Conservation (phyloP, 2,797 vertebrate genomes). For the Ptychobarbus kaznakovi region DNA sequence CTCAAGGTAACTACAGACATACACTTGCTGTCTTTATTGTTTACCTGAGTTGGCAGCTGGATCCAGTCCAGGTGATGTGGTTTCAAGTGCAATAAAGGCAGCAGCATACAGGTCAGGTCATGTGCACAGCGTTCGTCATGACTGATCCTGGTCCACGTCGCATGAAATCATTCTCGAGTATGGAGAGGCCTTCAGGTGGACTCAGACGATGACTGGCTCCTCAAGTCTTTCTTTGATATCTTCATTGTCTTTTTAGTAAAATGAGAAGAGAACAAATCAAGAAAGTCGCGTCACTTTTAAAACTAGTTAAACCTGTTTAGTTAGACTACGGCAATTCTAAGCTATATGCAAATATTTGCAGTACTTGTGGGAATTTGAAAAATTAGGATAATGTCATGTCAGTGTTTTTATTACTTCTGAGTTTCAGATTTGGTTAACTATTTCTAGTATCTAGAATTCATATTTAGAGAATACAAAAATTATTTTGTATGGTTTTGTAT, state of each 20-base stretch:
- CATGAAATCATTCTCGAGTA: background rate
- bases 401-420: background rate
- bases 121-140: background rate
- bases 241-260: conserved; percentile 25
- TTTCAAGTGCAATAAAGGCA: conserved; percentile 1
- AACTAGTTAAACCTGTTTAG: conserved; percentile 39
- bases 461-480: background rate
- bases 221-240: conserved; percentile 9
- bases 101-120: background rate
- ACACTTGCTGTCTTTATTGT: conserved; percentile 31
- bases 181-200: background rate
- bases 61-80: conserved; percentile 16
- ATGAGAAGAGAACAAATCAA: conserved; percentile 2
- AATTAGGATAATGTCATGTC: background rate
- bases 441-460: background rate
- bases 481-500: background rate
- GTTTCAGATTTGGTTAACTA: background rate
- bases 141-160: background rate
- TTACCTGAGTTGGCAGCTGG: conserved; percentile 16
- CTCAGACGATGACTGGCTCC: conserved; percentile 51
- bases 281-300: conserved; percentile 5
- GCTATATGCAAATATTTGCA: background rate
- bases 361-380: background rate
- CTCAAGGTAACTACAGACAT: conserved; percentile 3
- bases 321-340: background rate